A percentile compares a stretch with the other conserved stretches of the same genome.
Evolutionary conservation across 2,113 vertebrate species (phyloP).

Genomic region (Myodes glareolus): DNA sequence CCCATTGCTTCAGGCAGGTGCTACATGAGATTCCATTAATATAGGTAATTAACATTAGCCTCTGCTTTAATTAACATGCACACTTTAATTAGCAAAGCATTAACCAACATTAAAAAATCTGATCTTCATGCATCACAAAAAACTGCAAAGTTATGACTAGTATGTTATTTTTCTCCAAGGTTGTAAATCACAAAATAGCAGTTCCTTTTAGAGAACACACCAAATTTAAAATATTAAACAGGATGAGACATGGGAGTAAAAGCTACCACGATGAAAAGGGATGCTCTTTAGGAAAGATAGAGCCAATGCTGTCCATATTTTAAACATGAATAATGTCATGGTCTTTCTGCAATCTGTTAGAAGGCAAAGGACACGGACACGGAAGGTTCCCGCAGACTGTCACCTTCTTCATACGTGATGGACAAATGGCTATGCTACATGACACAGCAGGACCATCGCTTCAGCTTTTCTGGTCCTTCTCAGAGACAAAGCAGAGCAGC

Average conservation of each 20-base stretch:
- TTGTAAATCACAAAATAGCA: slow-evolving; percentile 85
- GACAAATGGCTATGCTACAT: not conserved
- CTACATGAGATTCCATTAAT: slow-evolving; percentile 97
- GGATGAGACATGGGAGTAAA: slow-evolving; percentile 57
- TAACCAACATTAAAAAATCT: slow-evolving; percentile 95
- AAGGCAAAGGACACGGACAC: not conserved
- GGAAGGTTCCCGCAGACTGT: not conserved
- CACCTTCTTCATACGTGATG: not conserved
- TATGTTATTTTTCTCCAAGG: slow-evolving; percentile 88
- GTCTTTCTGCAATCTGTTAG: slow-evolving; percentile 38
- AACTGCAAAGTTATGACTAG: slow-evolving; percentile 88
- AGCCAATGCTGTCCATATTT: slow-evolving; percentile 22
- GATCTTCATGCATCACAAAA: slow-evolving; percentile 93
- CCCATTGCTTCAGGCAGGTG: slow-evolving; percentile 96
- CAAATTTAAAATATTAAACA: slow-evolving; percentile 75
- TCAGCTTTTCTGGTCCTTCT: slow-evolving; percentile 16
- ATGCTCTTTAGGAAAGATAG: slow-evolving; percentile 53
- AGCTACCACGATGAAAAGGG: slow-evolving; percentile 55
- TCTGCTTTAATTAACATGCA: slow-evolving; percentile 99
- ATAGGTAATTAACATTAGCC: slow-evolving; percentile 99
- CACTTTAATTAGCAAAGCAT: slow-evolving; percentile 98
- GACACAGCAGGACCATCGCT: not conserved
- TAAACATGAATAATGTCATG: slow-evolving; percentile 44
- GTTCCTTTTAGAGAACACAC: slow-evolving; percentile 79
- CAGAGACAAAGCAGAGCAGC: slow-evolving; percentile 22